A percentile compares a stretch with the other conserved stretches of the same genome.
phyloP scores from a whole-genome alignment of 2,113 vertebrate species.

The Orientallactaga bullata region DNA sequence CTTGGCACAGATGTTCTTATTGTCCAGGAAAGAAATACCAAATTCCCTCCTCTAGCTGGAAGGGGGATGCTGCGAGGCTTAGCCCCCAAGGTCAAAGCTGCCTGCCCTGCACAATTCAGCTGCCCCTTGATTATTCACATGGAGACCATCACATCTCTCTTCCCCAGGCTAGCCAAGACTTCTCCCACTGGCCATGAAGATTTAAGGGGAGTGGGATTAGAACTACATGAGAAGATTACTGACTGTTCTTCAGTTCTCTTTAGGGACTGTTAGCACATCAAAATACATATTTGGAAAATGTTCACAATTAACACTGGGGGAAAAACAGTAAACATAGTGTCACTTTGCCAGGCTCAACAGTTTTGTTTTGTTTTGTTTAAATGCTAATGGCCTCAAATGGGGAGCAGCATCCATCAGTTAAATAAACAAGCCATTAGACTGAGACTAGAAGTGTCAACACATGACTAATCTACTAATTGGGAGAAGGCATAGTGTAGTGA shows the following conservation, averaged over 20 bases:
- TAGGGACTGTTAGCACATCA: slow-evolving; percentile 76
- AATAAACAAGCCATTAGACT: slow-evolving; percentile 83
- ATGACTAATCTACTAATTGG: slow-evolving; percentile 84
- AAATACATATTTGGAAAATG: slow-evolving; percentile 82
- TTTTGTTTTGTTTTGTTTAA: slow-evolving; percentile 84
- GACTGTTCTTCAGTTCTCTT: slow-evolving; percentile 57
- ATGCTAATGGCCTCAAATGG: slow-evolving; percentile 81
- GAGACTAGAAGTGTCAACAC: slow-evolving; percentile 82
- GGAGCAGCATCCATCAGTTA: slow-evolving; percentile 83
- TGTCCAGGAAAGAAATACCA: slow-evolving; percentile 77
- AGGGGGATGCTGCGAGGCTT: slow-evolving; percentile 15
- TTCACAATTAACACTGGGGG: slow-evolving; percentile 76
- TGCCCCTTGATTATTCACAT: slow-evolving; percentile 46
- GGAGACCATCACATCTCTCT: slow-evolving; percentile 11
- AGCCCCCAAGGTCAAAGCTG: slow-evolving; percentile 45
- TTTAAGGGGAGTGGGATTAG: slow-evolving; percentile 16
- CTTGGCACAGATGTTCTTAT: slow-evolving; percentile 81
- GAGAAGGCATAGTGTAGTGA: slow-evolving; percentile 56
- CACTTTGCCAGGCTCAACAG: slow-evolving; percentile 82
- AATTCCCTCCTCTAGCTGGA: slow-evolving; percentile 66
- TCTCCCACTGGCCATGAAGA: slow-evolving; percentile 51
- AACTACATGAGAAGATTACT: slow-evolving; percentile 43
- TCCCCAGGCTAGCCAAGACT: slow-evolving; percentile 45
- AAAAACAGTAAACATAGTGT: slow-evolving; percentile 79
- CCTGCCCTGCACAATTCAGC: slow-evolving; percentile 36